phyloP scores from a whole-genome alignment of 2,797 vertebrate species.

The Oreochromis grahami region DNA sequence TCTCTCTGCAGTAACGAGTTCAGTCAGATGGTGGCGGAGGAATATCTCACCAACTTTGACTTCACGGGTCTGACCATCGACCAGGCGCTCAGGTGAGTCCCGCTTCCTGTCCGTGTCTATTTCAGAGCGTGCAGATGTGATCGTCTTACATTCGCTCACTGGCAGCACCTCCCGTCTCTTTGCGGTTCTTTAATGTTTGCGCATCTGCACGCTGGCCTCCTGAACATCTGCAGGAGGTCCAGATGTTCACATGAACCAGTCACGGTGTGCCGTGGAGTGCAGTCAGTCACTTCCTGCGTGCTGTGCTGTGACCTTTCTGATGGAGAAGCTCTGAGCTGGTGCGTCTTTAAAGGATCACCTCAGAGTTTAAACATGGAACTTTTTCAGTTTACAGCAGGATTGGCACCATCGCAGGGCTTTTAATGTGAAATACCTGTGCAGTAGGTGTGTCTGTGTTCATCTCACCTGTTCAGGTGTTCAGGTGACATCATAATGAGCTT shows the following conservation, averaged over 20 bases:
- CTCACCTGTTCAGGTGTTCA: not conserved
- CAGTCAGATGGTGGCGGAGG: constrained; percentile 91
- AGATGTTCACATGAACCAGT: not conserved
- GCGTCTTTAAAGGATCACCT: not conserved
- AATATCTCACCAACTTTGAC: constrained; percentile 91
- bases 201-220: not conserved
- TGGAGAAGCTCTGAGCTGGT: not conserved
- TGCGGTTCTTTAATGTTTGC: not conserved
- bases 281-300: not conserved
- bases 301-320: not conserved
- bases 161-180: not conserved
- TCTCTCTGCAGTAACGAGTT: constrained; percentile 86
- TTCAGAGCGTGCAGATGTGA: not conserved
- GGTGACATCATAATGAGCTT: not conserved
- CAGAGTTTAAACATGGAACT: not conserved
- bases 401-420: not conserved
- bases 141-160: not conserved
- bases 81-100: constrained; percentile 88
- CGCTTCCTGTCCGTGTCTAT: not conserved
- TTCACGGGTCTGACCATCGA: constrained; percentile 89
- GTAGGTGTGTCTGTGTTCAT: not conserved
- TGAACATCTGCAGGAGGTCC: not conserved
- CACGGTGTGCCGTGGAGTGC: not conserved
- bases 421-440: not conserved
- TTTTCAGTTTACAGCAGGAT: not conserved